These are phyloP conservation scores for Antedon bifida DNA, from an alignment of 35 echinoderm and acorn worm species.

Conservation along the genomic window DNA sequence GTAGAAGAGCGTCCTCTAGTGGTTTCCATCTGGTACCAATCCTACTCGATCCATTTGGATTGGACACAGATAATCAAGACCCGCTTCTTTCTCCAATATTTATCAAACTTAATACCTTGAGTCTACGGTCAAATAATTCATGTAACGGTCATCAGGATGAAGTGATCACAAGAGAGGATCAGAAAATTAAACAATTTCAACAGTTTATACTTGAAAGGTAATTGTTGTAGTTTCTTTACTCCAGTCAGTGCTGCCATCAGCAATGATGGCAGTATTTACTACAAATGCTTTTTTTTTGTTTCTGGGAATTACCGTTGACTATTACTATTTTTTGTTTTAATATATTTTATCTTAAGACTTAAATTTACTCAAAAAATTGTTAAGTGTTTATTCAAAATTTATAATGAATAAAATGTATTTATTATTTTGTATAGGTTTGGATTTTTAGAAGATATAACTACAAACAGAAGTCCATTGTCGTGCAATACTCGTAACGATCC, in stretches of 20 bases:
- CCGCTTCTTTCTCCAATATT: constrained; percentile 55
- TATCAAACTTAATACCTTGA: constrained; percentile 19
- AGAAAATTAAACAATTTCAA: background rate
- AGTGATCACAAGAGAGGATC: background rate
- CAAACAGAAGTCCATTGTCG: background rate
- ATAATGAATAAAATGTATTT: too few relatives aligned
- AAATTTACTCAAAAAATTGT: too few relatives aligned
- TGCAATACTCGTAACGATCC: background rate
- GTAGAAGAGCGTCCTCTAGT: constrained; percentile 37
- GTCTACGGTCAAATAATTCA: background rate
- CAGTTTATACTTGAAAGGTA: background rate
- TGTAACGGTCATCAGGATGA: background rate
- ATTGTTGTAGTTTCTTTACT: background rate
- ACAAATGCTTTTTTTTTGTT: too few relatives aligned
- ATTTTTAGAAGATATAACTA: background rate
- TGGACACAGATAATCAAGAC: constrained; percentile 34
- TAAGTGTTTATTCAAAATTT: too few relatives aligned
- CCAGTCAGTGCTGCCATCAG: background rate
- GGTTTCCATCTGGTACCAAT: constrained; percentile 79
- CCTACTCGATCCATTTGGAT: constrained; percentile 68
- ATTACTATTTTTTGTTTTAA: too few relatives aligned
- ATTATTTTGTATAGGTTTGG: background rate
- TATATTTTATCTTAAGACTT: too few relatives aligned
- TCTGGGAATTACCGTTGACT: too few relatives aligned
- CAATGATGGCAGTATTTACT: too few relatives aligned